A percentile compares a stretch with the other conserved stretches of the same genome.
phyloP scores from a whole-genome alignment of 2,888 invertebrate genomes.

The Lithodes maja region DNA sequence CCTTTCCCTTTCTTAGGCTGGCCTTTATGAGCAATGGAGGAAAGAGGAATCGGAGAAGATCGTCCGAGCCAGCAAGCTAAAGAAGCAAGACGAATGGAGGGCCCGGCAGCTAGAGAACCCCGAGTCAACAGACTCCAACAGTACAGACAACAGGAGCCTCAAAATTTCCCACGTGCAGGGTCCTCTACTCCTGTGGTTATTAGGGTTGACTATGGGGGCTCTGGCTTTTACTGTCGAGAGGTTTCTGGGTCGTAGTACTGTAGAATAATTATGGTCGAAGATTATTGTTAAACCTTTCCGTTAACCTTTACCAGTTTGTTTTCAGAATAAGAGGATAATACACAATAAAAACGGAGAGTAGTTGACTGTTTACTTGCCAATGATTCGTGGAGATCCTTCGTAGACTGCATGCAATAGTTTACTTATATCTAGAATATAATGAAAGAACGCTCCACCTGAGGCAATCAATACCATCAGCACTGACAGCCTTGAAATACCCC shows the following conservation, averaged over 20 bases:
- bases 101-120: background rate
- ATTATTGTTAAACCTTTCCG: too few species aligned
- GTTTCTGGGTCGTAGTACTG: background rate
- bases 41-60: background rate
- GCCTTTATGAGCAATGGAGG: slow-evolving; percentile 41
- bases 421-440: too few species aligned
- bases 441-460: too few species aligned
- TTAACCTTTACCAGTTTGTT: too few species aligned
- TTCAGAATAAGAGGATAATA: too few species aligned
- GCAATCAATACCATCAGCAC: too few species aligned
- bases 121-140: background rate
- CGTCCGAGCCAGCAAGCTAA: background rate
- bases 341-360: too few species aligned
- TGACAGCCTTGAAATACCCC: too few species aligned
- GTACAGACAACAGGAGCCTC: background rate
- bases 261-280: too few species aligned
- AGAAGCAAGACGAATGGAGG: background rate
- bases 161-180: slow-evolving; percentile 36
- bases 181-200: slow-evolving; percentile 11
- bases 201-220: background rate
- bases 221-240: background rate
- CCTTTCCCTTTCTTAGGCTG: slow-evolving; percentile 3
- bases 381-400: too few species aligned
- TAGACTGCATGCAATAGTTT: too few species aligned
- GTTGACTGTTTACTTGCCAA: too few species aligned